A percentile compares a stretch with the other conserved stretches of the same genome.
phyloP scores from a whole-genome alignment of 2,797 vertebrate genomes.

The Artibeus jamaicensis region DNA sequence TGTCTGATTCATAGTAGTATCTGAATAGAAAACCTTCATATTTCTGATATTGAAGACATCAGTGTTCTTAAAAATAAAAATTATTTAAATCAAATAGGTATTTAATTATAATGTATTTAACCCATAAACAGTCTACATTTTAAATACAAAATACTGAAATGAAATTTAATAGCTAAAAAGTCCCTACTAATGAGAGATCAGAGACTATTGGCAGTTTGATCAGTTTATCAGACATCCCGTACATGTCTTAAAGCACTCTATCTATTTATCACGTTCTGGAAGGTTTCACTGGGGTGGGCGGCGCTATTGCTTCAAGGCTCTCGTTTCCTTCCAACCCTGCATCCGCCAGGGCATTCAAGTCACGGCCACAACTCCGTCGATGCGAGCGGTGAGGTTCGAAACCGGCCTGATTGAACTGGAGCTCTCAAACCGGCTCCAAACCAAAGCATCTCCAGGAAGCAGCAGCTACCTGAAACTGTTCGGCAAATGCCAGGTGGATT shows the following conservation, averaged over 20 bases:
- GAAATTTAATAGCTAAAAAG: not conserved
- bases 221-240: not conserved
- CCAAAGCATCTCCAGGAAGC: conserved; percentile 94
- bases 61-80: conserved; percentile 1
- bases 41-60: not conserved
- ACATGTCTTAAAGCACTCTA: not conserved
- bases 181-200: not conserved
- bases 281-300: not conserved
- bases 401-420: conserved; percentile 98
- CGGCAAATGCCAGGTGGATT: conserved; percentile 98
- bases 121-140: not conserved
- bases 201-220: not conserved
- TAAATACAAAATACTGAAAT: conserved; percentile 36
- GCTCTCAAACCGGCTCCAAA: conserved; percentile 97
- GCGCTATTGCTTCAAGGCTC: not conserved
- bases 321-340: not conserved
- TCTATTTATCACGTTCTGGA: not conserved
- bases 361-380: conserved; percentile 98
- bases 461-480: conserved; percentile 99
- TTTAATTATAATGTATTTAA: conserved; percentile 25
- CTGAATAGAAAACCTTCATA: not conserved
- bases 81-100: not conserved
- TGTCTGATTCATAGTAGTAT: not conserved
- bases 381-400: conserved; percentile 98
- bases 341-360: conserved; percentile 94